Conservation (phyloP, 2,113 vertebrate species). For the Promerops cafer region DNA sequence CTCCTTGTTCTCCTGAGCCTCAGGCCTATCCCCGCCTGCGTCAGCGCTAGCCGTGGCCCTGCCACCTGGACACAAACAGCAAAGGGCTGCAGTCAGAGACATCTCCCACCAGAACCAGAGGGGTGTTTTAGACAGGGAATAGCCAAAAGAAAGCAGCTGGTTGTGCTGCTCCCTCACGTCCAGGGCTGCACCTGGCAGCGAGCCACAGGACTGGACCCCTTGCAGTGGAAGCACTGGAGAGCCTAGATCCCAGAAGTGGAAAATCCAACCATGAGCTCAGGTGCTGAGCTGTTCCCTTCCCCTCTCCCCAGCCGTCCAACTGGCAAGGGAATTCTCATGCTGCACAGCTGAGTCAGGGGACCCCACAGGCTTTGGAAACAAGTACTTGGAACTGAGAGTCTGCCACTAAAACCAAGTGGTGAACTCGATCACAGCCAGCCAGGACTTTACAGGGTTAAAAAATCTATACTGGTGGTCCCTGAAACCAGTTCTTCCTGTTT, state of each 20-base stretch:
- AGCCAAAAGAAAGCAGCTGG: not conserved
- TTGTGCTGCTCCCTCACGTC: not conserved
- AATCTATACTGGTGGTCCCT: not conserved
- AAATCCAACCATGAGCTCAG: not conserved
- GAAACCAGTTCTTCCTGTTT: not conserved
- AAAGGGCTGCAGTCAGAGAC: conserved; percentile 68
- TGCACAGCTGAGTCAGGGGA: not conserved
- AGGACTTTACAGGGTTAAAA: not conserved
- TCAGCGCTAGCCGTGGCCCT: conserved; percentile 76
- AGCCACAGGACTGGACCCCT: not conserved
- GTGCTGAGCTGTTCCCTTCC: not conserved
- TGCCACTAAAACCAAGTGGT: not conserved
- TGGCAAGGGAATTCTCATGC: accelerated
- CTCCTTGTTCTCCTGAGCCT: conserved; percentile 80
- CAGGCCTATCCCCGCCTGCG: conserved; percentile 76
- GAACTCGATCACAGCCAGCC: not conserved
- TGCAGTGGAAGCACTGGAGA: not conserved
- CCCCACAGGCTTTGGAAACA: not conserved
- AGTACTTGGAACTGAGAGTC: not conserved
- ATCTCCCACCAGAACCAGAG: not conserved
- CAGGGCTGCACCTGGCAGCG: not conserved
- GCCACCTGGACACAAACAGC: conserved; percentile 86
- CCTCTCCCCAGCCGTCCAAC: not conserved
- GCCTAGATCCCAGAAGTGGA: not conserved
- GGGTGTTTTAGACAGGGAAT: not conserved